Evolutionary conservation across 2,797 vertebrate genomes (phyloP).

Genomic region (Sebastes matsubarae): DNA sequence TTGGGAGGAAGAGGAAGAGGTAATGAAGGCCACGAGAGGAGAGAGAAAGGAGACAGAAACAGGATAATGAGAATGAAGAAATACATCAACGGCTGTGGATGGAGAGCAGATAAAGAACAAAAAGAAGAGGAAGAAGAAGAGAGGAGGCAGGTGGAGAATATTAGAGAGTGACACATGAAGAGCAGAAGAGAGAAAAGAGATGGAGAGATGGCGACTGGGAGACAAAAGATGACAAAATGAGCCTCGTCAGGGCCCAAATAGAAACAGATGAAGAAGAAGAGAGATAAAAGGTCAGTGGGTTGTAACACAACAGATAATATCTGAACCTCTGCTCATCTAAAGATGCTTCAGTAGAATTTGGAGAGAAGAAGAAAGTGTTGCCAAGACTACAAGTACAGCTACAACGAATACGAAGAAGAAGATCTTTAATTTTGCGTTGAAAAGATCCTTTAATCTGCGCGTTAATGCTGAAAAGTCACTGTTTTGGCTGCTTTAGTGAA

Average conservation of each 20-base stretch:
- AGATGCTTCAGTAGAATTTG: neutral
- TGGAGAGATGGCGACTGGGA: neutral
- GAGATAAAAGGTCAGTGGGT: neutral
- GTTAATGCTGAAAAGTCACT: neutral
- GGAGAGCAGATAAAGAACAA: neutral
- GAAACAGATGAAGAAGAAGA: constrained; percentile 12
- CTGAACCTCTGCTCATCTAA: neutral
- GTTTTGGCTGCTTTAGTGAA: neutral
- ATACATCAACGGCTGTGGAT: neutral
- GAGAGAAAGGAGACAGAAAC: constrained; percentile 11
- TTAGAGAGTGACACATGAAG: neutral
- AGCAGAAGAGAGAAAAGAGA: neutral
- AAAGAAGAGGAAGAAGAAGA: neutral
- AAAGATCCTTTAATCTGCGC: neutral
- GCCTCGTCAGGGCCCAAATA: neutral
- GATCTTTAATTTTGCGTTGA: neutral
- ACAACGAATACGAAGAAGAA: neutral
- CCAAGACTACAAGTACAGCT: neutral
- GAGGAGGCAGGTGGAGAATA: constrained; percentile 2
- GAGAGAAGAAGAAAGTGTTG: neutral
- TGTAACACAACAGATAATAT: constrained; percentile 2
- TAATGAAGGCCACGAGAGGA: neutral
- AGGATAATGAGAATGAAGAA: neutral
- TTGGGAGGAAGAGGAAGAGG: neutral
- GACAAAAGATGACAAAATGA: neutral